Evolutionary conservation across 2,113 vertebrate genomes (phyloP), one percentile per base, ranked within the genome.

Genomic region (Scomber scombrus): DNA sequence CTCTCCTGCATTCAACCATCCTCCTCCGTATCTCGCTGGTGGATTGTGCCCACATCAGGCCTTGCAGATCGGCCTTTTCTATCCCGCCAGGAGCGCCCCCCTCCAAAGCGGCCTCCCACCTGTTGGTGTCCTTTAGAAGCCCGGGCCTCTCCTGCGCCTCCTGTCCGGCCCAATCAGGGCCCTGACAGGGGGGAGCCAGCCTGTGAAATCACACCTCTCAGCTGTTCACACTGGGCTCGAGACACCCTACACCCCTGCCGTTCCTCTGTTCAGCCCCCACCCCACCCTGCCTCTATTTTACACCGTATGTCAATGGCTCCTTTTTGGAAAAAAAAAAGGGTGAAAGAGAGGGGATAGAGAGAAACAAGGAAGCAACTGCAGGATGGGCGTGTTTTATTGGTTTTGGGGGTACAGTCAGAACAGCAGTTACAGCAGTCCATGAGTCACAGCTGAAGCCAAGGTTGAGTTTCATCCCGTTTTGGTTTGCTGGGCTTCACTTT

Each of bases 141-240:
- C 87, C 67, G 76, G 95, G 94, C 95, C 94, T 90, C 94, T 93
- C 95, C 96, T 93, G 12, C 76, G 91, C 96, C 97, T 97, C 90
- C 96, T 98, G 98, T 99, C 96, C 95, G 91, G 94, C 97, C 96
- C 97, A 97, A 98, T 99, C 98, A 98, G 92, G 68, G 62, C 75
- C 58, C 76, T 97, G 97, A 97, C 97, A 97, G 94, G 81, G 91
- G 91, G 90, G 92, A 85, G 92, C 93, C 93, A 94, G 94, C 92
- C 94, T 96, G 85, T 93, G 95, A 96, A 96, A 95, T 96, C 96
- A 96, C 96, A 96, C 95, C 84, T 93, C 96, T 97, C 98, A 99
- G 97, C 98, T 99, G 98, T 98, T 95, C 93, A 85, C 95, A 91
- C 94, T 94, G 91, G 85, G 89, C 92, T 90, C 58, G 78, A 94